A percentile compares a stretch with the other conserved stretches of the same genome.
These are phyloP conservation scores for Pseudochirops cupreus DNA, from an alignment of 2,797 vertebrate species.

Conservation along the genomic window DNA sequence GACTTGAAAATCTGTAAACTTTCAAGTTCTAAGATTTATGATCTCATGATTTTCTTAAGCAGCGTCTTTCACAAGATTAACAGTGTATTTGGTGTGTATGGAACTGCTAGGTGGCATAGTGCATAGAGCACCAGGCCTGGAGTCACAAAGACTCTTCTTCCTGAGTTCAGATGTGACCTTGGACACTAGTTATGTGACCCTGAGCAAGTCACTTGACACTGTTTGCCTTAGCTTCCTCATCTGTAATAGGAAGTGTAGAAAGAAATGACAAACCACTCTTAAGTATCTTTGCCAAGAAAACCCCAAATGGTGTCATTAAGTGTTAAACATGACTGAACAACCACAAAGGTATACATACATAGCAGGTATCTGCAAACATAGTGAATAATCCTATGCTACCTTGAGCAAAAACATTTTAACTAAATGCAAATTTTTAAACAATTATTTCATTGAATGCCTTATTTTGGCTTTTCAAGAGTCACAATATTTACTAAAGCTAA, in stretches of 20 bases:
- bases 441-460: neutral
- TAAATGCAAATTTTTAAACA: neutral
- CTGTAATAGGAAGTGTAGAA: too few relatives aligned
- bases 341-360: neutral
- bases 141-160: neutral
- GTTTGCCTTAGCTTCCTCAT: neutral
- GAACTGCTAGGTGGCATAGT: neutral
- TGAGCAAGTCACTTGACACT: neutral
- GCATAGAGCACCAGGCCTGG: neutral
- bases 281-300: too few relatives aligned
- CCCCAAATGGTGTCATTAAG: too few relatives aligned
- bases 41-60: slow-evolving; percentile 13
- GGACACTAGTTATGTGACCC: neutral
- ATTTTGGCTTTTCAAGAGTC: neutral
- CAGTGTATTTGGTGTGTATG: neutral
- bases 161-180: neutral
- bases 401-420: neutral
- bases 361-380: neutral
- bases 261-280: too few relatives aligned
- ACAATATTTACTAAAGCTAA: neutral
- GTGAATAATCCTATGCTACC: too few relatives aligned
- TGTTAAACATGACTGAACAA: too few relatives aligned
- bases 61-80: slow-evolving; percentile 15
- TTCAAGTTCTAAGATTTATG: slow-evolving; percentile 4
- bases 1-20: neutral